A percentile compares a stretch with the other conserved stretches of the same genome.
Conservation (phyloP, 64 coral and sea anemone genomes). For the Cladopsammia gracilis region DNA sequence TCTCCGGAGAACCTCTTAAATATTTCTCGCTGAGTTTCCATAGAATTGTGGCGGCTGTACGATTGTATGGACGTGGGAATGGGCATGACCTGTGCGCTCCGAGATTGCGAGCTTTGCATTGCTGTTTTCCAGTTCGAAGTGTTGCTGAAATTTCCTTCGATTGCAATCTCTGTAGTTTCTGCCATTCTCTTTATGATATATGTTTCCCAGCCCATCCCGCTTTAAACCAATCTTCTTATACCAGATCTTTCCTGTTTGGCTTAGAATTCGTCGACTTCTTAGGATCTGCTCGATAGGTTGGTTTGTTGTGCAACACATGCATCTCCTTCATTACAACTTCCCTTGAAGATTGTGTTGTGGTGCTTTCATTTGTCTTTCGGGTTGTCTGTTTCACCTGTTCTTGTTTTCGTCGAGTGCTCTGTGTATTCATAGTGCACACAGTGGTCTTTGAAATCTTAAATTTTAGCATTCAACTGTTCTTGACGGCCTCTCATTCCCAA, state of each 20-base stretch:
- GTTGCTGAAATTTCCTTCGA: no score
- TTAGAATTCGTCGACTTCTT: background rate
- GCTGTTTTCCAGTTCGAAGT: background rate
- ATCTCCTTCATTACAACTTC: background rate
- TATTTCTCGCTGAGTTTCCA: background rate
- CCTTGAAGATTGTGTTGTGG: no score
- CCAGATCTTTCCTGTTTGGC: conserved; percentile 17
- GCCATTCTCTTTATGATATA: background rate
- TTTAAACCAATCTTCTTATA: conserved; percentile 37
- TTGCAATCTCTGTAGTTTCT: no score
- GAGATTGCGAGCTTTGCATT: conserved; percentile 24
- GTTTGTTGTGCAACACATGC: no score
- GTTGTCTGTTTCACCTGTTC: background rate
- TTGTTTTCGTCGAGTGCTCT: conserved; percentile 36
- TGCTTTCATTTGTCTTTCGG: no score
- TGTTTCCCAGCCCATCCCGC: background rate
- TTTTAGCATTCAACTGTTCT: background rate
- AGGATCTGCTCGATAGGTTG: background rate
- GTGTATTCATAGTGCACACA: conserved; percentile 6
- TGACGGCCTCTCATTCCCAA: conserved; percentile 58
- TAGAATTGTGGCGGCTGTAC: conserved; percentile 61
- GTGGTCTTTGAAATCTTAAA: background rate
- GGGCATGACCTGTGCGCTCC: conserved; percentile 42
- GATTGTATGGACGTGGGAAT: conserved; percentile 6
- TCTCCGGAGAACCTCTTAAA: no score